Evolutionary conservation across 2,888 invertebrate species (phyloP).

Genomic region (Cenopis cana): DNA sequence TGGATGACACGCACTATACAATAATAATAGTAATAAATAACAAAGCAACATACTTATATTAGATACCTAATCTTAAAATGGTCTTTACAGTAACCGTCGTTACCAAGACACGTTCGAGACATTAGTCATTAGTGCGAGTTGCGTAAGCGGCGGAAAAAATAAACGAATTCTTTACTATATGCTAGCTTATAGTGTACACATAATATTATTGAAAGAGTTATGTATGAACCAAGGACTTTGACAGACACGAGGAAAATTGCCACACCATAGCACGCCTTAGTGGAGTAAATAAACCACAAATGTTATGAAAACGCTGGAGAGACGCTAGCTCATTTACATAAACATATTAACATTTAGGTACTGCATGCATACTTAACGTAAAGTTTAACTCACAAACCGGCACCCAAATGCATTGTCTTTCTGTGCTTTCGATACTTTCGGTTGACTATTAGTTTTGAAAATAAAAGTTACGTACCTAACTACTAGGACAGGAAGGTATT

Average conservation of each 20-base stretch:
- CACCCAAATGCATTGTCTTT: constrained; percentile 16
- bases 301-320: constrained; percentile 30
- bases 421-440: too few species aligned
- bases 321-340: constrained; percentile 19
- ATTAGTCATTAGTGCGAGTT: constrained; percentile 48
- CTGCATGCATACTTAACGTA: constrained; percentile 10
- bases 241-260: constrained; percentile 27
- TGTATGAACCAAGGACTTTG: constrained; percentile 29
- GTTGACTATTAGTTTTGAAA: too few species aligned
- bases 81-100: constrained; percentile 31
- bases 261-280: not conserved
- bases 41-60: constrained; percentile 6
- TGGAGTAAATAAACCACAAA: constrained; percentile 24
- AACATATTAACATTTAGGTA: constrained; percentile 28
- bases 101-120: constrained; percentile 49
- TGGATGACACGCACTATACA: too few species aligned
- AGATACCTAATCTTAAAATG: constrained; percentile 29
- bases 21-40: not conserved
- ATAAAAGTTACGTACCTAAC: too few species aligned
- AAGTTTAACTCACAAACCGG: constrained; percentile 24
- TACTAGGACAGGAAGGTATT: too few species aligned
- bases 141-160: constrained; percentile 48
- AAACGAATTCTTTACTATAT: constrained; percentile 43
- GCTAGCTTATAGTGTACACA: constrained; percentile 6
- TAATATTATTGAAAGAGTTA: constrained; percentile 22